Evolutionary conservation across 2,797 vertebrate genomes (phyloP), one percentile per base, ranked within the genome.

Genomic region (Hydrolagus colliei): DNA sequence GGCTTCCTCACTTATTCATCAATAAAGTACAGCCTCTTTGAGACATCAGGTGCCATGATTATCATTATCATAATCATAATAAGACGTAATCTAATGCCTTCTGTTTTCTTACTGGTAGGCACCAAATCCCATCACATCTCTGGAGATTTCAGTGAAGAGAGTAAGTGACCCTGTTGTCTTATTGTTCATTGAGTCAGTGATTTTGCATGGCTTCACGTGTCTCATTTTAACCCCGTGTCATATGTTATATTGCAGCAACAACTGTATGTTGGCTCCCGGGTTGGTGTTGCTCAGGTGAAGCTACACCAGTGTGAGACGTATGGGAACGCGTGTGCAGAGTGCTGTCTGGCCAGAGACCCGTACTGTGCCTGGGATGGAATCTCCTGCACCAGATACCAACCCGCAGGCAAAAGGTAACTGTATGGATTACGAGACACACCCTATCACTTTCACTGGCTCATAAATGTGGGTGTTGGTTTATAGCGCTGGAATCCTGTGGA

Each of bases 61-160:
- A 52, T 52, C 41, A 52, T 52, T 52, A 52, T 52, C 41, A 52
- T 52, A 52, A 52, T 52, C 41, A 52, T 52, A 52, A 52, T 52
- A 52, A 52, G 41, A 52, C 41, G 1, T 52, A 52, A 52, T 6
- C 41, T 35, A 41, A 84, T 22, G 0, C 0, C 74, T 86, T 61
- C 4, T n/a, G 52, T 52, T 76, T 1, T 62, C 86, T 32, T 35
- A 7, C 41, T 18, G 89, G 9, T 91, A 99, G 97, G 90, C 87
- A 0, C 94, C 97, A 5, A 94, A 94, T 84, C 95, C 96, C 82
- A 94, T 99, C 88, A 97, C 94, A 0, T 95, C 95, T 62, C 93
- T 99, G 95, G 96, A 98, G 87, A 97, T 99, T 89, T 98, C 97
- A 0, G 96, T 97, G 86, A 99, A 98, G 90, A 95, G 97, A 85